A percentile compares a stretch with the other conserved stretches of the same genome.
These are phyloP conservation scores for Solen grandis DNA, from an alignment of 1,140 invertebrate species.

Conservation along the genomic window DNA sequence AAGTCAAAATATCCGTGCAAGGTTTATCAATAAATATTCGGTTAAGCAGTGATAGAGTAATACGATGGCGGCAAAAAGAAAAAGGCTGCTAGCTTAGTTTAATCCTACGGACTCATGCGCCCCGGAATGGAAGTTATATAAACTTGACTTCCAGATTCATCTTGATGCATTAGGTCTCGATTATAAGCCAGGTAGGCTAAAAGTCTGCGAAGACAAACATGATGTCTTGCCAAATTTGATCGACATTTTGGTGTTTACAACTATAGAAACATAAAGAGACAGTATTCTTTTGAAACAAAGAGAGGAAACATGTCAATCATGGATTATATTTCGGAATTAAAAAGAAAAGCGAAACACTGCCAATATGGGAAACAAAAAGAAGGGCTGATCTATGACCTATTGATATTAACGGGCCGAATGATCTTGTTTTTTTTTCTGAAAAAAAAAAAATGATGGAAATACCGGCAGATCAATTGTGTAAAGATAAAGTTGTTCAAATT, in stretches of 20 bases:
- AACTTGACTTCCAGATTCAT: constrained; percentile 29
- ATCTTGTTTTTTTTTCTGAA: too few species aligned
- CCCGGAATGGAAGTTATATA: constrained; percentile 43
- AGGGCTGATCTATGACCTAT: neutral
- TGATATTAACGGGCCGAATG: too few species aligned
- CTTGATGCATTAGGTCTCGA: constrained; percentile 39
- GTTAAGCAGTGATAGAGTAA: too few species aligned
- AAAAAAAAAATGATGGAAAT: too few species aligned
- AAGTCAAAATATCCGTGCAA: too few species aligned
- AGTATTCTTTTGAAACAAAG: constrained; percentile 39
- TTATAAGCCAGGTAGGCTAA: constrained; percentile 35
- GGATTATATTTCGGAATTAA: constrained; percentile 25
- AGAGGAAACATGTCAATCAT: neutral
- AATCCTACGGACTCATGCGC: constrained; percentile 24
- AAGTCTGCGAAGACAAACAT: constrained; percentile 37
- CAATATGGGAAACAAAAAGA: constrained; percentile 22
- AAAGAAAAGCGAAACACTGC: constrained; percentile 20
- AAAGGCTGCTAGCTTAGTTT: constrained; percentile 12
- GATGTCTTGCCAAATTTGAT: constrained; percentile 21
- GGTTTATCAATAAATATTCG: too few species aligned
- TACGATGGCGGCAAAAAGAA: constrained; percentile 16
- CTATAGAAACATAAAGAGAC: constrained; percentile 45
- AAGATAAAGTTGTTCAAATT: too few species aligned
- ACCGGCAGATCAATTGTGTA: too few species aligned
- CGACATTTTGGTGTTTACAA: constrained; percentile 45